Evolutionary conservation across 2,797 vertebrate species (phyloP), one percentile per base, ranked within the genome.

Genomic region (Malurus splendens): DNA sequence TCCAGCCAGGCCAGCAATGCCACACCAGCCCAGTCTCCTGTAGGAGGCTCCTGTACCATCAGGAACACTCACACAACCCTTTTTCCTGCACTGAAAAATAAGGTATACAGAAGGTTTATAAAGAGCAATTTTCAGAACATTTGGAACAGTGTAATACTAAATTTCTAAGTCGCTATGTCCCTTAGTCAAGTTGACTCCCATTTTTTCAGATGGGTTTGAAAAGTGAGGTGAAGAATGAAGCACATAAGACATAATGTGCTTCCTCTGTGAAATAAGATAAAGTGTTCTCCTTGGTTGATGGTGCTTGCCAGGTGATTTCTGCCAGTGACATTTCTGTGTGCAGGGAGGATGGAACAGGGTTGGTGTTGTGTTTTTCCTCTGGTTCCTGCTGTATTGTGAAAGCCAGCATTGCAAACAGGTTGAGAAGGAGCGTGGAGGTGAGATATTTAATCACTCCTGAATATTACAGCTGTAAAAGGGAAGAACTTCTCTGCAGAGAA

Each of bases 241-340:
- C 36, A 36, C 36, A 36, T 36, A 5, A 36, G 36, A 36, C 36
- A 36, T 36, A 36, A 36, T 36, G 36, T 12, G 36, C 36, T 36
- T 36, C 36, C 36, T 36, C 12, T 36, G 36, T 61, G 66, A 66
- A 52, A 32, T 28, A 39, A 71, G 19, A 11, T 48, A 8, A 0
- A 30, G 10, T 27, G 2, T 62, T 38, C 27, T 50, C 27, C 14
- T 1, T 57, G 45, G 30, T 39, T 55, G 56, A 14, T 57, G 24
- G 14, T 32, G 7, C 20, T 82, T 78, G 28, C 47, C 64, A 38
- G 18, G 19, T 55, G 25, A 60, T 66, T 18, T 17, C 17, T 74
- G 13, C 22, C 56, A 85, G 36, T 2, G 2, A 8, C 10, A 12
- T 17, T 55, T 54, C 48, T 59, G 0, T 2, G 0, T 30, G 8